Evolutionary conservation across 2,888 invertebrate species (phyloP).

Genomic region (Drosophila paramelanica): DNA sequence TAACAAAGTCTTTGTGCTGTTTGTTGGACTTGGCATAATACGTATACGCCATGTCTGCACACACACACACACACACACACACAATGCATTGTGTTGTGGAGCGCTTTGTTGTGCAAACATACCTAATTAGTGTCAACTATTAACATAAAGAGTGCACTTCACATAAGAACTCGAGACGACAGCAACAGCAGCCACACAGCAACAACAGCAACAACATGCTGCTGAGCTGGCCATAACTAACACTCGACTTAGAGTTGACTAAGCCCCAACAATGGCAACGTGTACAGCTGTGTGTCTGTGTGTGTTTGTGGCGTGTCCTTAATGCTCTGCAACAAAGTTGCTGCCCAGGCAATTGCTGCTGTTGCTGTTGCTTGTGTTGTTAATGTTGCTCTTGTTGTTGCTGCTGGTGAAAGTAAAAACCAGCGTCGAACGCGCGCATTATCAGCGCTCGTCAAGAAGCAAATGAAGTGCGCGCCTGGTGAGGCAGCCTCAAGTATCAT

Average conservation of each 20-base stretch:
- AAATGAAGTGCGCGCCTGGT: slow-evolving; percentile 61
- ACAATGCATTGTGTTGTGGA: slow-evolving; percentile 20
- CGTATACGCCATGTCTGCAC: slow-evolving; percentile 41
- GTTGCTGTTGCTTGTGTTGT: slow-evolving; percentile 6
- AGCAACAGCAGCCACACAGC: slow-evolving; percentile 41
- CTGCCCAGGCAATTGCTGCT: slow-evolving; percentile 34
- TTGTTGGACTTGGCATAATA: slow-evolving; percentile 59
- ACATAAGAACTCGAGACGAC: slow-evolving; percentile 79
- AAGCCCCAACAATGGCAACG: slow-evolving; percentile 57
- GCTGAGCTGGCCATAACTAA: slow-evolving; percentile 72
- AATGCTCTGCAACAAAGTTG: slow-evolving; percentile 57
- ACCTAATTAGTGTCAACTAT: slow-evolving; percentile 80
- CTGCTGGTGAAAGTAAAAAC: slow-evolving; percentile 23
- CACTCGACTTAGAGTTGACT: slow-evolving; percentile 70
- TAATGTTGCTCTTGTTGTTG: slow-evolving; percentile 22
- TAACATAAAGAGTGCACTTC: slow-evolving; percentile 80
- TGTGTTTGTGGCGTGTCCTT: slow-evolving; percentile 54
- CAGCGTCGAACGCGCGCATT: slow-evolving; percentile 61
- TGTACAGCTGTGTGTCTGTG: slow-evolving; percentile 1
- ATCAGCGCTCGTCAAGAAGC: slow-evolving; percentile 64
- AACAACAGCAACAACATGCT: slow-evolving; percentile 33
- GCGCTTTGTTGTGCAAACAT: slow-evolving; percentile 78
- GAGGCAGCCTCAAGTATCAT: slow-evolving; percentile 59
- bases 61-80: slow-evolving; percentile 23
- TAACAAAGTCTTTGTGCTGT: slow-evolving; percentile 67